Evolutionary conservation across 2,888 invertebrate species (phyloP).

Genomic region (Ormia ochracea): DNA sequence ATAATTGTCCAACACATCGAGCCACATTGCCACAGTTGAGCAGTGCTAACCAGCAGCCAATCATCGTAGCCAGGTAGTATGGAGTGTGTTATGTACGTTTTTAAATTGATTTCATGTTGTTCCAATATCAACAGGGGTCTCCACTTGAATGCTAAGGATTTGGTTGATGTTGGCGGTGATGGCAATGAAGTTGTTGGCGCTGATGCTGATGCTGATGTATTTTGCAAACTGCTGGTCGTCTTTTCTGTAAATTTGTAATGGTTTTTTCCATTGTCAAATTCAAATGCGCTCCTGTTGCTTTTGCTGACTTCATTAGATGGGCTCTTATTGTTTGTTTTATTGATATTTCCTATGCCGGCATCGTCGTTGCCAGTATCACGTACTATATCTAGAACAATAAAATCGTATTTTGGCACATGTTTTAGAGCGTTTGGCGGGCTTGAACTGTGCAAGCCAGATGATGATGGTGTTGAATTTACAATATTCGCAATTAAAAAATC

Average conservation of each 20-base stretch:
- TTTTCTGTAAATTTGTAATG: slow-evolving; percentile 1
- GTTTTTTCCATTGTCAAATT: slow-evolving; percentile 12
- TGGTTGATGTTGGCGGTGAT: slow-evolving; percentile 8
- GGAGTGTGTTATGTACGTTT: slow-evolving; percentile 75
- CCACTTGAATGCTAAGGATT: slow-evolving; percentile 69
- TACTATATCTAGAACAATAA: slow-evolving; percentile 76
- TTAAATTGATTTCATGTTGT: slow-evolving; percentile 69
- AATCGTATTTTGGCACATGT: slow-evolving; percentile 73
- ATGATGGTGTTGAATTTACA: slow-evolving; percentile 19
- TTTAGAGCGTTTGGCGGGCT: slow-evolving; percentile 20
- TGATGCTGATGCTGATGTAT: slow-evolving; percentile 44
- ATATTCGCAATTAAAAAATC: slow-evolving; percentile 73
- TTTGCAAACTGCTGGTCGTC: neutral
- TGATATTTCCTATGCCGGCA: slow-evolving; percentile 11
- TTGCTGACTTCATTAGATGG: slow-evolving; percentile 48
- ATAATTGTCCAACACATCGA: slow-evolving; percentile 75
- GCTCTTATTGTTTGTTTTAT: slow-evolving; percentile 26
- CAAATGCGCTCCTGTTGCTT: slow-evolving; percentile 4
- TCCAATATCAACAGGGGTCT: slow-evolving; percentile 76
- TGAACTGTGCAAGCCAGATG: neutral
- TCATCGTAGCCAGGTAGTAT: slow-evolving; percentile 75
- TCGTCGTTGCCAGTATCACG: slow-evolving; percentile 44
- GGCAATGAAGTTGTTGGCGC: neutral
- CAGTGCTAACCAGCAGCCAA: slow-evolving; percentile 74
- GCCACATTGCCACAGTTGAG: slow-evolving; percentile 74